These are phyloP conservation scores for Globodera rostochiensis DNA, from an alignment of 1,140 invertebrate genomes.

Conservation along the genomic window DNA sequence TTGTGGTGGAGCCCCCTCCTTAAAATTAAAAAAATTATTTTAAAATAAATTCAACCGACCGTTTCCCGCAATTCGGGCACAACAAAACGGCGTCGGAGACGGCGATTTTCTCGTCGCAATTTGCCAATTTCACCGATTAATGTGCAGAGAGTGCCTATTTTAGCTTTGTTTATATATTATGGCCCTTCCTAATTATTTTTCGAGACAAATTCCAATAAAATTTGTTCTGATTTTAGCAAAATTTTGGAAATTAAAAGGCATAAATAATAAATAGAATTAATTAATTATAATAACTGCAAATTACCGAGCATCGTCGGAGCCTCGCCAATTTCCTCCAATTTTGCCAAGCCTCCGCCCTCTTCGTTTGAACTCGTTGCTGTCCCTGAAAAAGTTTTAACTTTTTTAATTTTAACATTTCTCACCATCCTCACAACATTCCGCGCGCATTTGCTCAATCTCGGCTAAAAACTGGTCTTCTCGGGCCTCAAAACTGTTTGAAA, in stretches of 20 bases:
- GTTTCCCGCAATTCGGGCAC: conserved; percentile 14
- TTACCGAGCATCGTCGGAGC: not conserved
- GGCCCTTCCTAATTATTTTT: not conserved
- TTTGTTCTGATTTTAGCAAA: not conserved
- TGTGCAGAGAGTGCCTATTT: conserved; percentile 34
- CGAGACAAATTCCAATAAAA: not conserved
- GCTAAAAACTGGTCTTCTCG: conserved; percentile 24
- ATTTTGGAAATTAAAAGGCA: not conserved
- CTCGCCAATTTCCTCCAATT: not conserved
- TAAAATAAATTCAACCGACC: not conserved
- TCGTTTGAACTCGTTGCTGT: not conserved
- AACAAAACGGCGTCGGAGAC: conserved; percentile 29
- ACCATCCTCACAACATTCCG: conserved; percentile 19
- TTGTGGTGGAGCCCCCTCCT: not conserved
- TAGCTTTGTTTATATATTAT: not conserved
- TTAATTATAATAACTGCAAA: not conserved
- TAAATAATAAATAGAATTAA: too few species aligned
- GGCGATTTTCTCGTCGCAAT: conserved; percentile 36
- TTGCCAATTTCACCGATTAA: conserved; percentile 41
- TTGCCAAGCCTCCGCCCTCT: not conserved
- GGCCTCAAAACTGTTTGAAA: conserved; percentile 7
- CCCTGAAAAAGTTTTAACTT: not conserved
- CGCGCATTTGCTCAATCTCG: conserved; percentile 13
- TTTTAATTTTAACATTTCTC: conserved; percentile 3
- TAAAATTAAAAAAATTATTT: not conserved